Conservation (phyloP, 2,888 invertebrate genomes). For the Nomada ferruginata region DNA sequence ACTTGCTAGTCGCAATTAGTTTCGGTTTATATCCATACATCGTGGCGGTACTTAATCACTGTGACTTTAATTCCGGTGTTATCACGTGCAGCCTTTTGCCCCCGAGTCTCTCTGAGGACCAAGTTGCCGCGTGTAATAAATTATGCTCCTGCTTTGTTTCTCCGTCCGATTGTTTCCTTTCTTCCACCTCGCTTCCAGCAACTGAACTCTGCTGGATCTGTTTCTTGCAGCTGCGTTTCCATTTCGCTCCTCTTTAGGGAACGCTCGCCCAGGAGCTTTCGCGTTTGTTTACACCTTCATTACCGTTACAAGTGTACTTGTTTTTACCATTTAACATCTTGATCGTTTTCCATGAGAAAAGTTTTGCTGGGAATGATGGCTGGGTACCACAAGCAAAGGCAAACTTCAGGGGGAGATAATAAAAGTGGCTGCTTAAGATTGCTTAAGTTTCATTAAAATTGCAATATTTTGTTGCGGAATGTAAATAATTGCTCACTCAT, state of each 20-base stretch:
- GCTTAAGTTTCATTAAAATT: too few species aligned
- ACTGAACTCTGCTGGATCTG: conserved; percentile 23
- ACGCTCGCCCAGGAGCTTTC: conserved; percentile 5
- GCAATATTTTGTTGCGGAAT: too few species aligned
- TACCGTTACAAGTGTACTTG: conserved; percentile 5
- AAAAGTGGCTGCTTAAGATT: too few species aligned
- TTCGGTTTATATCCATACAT: conserved; percentile 35
- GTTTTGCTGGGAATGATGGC: too few species aligned
- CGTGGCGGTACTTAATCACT: conserved; percentile 62
- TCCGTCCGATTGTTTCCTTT: conserved; percentile 50
- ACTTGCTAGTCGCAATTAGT: conserved; percentile 23
- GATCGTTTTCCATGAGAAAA: too few species aligned
- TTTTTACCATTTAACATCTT: too few species aligned
- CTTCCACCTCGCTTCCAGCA: conserved; percentile 12
- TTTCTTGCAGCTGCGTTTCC: conserved; percentile 45
- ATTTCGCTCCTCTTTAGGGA: conserved; percentile 43
- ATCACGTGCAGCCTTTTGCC: conserved; percentile 63
- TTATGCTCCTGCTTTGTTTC: conserved; percentile 60
- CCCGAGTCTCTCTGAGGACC: conserved; percentile 17
- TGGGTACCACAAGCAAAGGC: too few species aligned
- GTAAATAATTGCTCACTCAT: too few species aligned
- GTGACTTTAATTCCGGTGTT: conserved; percentile 66
- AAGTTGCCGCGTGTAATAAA: conserved; percentile 64
- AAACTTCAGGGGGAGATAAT: too few species aligned
- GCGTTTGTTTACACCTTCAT: conserved; percentile 49